Conservation (phyloP, 2,888 invertebrate genomes). For the Tortrix viridana region DNA sequence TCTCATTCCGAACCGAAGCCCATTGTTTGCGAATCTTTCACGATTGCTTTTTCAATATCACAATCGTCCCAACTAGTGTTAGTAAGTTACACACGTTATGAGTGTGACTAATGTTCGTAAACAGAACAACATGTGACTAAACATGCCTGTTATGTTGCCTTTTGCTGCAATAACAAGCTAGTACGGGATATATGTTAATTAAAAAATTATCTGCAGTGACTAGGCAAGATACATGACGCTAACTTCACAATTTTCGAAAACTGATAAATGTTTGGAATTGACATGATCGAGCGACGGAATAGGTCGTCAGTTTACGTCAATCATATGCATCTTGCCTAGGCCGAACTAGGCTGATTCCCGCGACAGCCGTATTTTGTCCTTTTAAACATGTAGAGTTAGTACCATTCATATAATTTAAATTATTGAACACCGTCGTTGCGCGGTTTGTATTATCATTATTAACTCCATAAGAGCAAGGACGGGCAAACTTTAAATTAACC, state of each 20-base stretch:
- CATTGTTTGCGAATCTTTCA: conserved; percentile 72
- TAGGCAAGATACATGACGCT: too few relatives aligned
- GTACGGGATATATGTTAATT: neutral
- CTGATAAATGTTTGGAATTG: too few relatives aligned
- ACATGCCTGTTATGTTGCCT: conserved; percentile 26
- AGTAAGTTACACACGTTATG: conserved; percentile 45
- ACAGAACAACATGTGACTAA: conserved; percentile 32
- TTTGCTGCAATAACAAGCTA: conserved; percentile 14
- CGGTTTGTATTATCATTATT: neutral
- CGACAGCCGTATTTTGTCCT: too few relatives aligned
- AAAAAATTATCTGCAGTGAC: neutral
- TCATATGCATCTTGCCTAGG: too few relatives aligned
- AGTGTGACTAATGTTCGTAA: conserved; percentile 39
- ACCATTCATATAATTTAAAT: too few relatives aligned
- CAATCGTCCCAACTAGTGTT: conserved; percentile 57
- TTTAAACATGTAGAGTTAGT: too few relatives aligned
- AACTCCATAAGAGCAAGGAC: too few relatives aligned
- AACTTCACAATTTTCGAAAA: too few relatives aligned
- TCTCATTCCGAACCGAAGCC: conserved; percentile 66
- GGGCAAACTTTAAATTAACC: neutral
- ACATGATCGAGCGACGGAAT: too few relatives aligned
- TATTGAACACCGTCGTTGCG: too few relatives aligned
- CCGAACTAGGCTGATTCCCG: too few relatives aligned
- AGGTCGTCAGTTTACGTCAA: too few relatives aligned
- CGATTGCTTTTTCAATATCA: conserved; percentile 72